A percentile compares a stretch with the other conserved stretches of the same genome.
Evolutionary conservation across 2,113 vertebrate genomes (phyloP).

Genomic region (Willisornis vidua): DNA sequence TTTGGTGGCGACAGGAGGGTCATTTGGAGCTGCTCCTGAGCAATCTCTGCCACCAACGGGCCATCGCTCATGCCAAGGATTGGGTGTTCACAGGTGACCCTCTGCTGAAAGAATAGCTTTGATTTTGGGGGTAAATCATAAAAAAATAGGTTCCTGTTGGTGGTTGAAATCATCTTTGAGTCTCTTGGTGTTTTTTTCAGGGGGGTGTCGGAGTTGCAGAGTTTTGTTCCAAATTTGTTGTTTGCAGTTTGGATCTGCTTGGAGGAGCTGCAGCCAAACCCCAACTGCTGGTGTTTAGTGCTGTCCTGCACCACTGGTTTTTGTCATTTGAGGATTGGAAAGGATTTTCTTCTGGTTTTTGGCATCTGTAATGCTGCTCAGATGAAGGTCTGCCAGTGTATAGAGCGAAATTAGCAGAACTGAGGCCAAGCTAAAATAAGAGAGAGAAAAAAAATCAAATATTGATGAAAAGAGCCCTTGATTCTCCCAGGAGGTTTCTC

Average conservation of each 20-base stretch:
- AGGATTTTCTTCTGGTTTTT: slow-evolving; percentile 36
- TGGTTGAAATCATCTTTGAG: background rate
- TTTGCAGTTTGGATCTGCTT: background rate
- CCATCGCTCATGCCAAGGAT: background rate
- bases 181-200: background rate
- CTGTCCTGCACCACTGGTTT: slow-evolving; percentile 31
- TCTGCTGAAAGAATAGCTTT: background rate
- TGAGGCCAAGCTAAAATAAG: background rate
- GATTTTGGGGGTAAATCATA: background rate
- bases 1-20: background rate
- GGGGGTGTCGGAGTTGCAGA: background rate
- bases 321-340: slow-evolving; percentile 55
- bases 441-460: background rate
- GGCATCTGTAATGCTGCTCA: background rate
- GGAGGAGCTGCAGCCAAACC: background rate
- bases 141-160: background rate
- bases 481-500: slow-evolving; percentile 23
- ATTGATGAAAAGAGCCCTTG: slow-evolving; percentile 12
- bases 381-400: background rate
- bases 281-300: background rate
- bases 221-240: background rate
- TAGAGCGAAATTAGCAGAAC: slow-evolving; percentile 30
- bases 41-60: accelerated
- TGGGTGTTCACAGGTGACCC: background rate
- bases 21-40: background rate